phyloP scores from a whole-genome alignment of 2,888 invertebrate species.

The Netelia inedita region DNA sequence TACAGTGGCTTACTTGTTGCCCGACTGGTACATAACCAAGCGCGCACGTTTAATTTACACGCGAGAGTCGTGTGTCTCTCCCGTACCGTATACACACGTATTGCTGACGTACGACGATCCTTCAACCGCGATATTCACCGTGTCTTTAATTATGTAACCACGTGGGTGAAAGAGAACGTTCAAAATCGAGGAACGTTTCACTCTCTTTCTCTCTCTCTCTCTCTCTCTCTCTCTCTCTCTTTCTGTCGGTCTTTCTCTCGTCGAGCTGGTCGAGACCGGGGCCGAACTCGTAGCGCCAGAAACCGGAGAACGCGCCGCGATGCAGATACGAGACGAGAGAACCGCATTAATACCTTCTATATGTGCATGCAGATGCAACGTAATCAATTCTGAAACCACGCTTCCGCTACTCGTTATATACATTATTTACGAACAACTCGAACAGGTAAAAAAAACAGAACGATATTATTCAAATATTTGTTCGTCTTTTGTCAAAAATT shows the following conservation, averaged over 20 bases:
- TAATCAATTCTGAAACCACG: background rate
- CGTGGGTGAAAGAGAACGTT: conserved; percentile 70
- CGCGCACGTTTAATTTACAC: conserved; percentile 5
- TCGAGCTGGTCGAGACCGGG: background rate
- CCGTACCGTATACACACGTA: background rate
- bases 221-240: conserved; percentile 7
- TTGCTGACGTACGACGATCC: conserved; percentile 32
- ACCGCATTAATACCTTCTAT: background rate
- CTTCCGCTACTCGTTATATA: background rate
- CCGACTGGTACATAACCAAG: conserved; percentile 54
- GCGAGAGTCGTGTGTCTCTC: conserved; percentile 7
- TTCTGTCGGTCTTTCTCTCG: background rate
- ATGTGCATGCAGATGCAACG: background rate
- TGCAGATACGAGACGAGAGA: background rate
- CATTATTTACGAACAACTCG: background rate
- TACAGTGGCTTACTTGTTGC: conserved; percentile 33
- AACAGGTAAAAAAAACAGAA: background rate
- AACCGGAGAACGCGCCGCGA: conserved; percentile 1
- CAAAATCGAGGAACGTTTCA: conserved; percentile 56
- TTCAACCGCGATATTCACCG: conserved; percentile 15
- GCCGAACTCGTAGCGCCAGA: background rate
- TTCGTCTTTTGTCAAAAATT: no score
- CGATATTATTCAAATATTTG: no score
- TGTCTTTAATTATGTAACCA: conserved; percentile 67
- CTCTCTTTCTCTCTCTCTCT: conserved; percentile 10